Percentiles rank a stretch among this genome's conserved stretches.
Evolutionary conservation across 64 coral and sea anemone species (phyloP).

Genomic region (Anthopleura sola): DNA sequence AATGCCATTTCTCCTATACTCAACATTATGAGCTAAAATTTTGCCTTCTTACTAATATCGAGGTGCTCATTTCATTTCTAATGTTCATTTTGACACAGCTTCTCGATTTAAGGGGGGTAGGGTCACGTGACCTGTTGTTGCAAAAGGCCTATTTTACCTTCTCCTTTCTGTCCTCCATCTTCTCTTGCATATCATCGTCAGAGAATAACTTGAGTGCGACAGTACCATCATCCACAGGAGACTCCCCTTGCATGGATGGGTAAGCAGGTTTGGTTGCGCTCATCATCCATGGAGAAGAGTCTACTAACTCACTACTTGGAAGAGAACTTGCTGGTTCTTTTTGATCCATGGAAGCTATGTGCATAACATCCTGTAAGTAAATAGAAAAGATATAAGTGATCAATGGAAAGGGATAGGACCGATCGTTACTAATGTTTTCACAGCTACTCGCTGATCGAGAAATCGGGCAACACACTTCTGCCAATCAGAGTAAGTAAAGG

Average conservation of each 20-base stretch:
- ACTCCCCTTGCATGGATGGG: neutral
- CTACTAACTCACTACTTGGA: neutral
- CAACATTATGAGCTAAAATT: too few relatives aligned
- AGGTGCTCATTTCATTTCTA: too few relatives aligned
- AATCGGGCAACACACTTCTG: too few relatives aligned
- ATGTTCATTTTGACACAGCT: too few relatives aligned
- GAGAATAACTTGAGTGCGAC: slow-evolving; percentile 3
- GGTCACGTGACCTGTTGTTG: too few relatives aligned
- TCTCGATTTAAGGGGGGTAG: too few relatives aligned
- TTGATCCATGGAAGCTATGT: neutral
- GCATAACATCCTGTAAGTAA: neutral
- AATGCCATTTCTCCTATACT: too few relatives aligned
- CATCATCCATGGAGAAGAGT: neutral
- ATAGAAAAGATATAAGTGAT: neutral
- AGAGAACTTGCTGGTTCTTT: neutral
- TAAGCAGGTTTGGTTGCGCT: neutral
- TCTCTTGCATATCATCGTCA: neutral
- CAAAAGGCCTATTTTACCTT: neutral
- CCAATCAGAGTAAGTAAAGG: too few relatives aligned
- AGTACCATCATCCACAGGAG: neutral
- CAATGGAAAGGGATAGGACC: neutral
- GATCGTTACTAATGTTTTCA: too few relatives aligned
- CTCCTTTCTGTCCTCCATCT: neutral
- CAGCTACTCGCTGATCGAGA: too few relatives aligned
- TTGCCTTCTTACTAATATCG: too few relatives aligned